Evolutionary conservation across 1,140 invertebrate species (phyloP).

Genomic region (Augochlora pura): DNA sequence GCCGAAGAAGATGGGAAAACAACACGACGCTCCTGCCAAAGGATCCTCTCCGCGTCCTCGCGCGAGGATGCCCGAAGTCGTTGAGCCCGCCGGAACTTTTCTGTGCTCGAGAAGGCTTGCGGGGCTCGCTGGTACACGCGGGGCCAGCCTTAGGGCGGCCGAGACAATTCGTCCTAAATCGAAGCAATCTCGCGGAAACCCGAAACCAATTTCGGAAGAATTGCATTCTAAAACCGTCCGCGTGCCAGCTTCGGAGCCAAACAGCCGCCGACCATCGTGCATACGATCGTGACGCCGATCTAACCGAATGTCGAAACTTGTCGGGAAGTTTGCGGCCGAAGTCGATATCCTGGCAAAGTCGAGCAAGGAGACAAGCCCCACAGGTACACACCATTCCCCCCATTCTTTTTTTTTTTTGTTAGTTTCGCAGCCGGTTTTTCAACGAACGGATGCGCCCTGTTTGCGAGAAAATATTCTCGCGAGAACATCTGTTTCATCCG

Average conservation of each 20-base stretch:
- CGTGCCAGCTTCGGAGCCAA: conserved; percentile 59
- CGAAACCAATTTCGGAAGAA: conserved; percentile 75
- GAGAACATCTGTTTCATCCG: no score
- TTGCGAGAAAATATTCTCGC: no score
- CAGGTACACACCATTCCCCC: background rate
- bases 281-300: conserved; percentile 25
- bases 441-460: no score
- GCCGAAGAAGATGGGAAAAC: background rate
- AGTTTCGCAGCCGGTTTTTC: no score
- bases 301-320: conserved; percentile 32
- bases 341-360: conserved; percentile 39
- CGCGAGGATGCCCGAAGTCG: conserved; percentile 39
- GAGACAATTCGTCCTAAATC: conserved; percentile 66
- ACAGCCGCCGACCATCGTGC: conserved; percentile 44
- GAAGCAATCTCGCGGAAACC: conserved; percentile 70
- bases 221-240: conserved; percentile 73
- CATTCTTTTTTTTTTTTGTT: background rate
- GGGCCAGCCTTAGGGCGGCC: conserved; percentile 30
- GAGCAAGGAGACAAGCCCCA: conserved; percentile 1
- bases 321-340: conserved; percentile 18
- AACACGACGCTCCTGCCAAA: conserved; percentile 5
- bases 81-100: conserved; percentile 20
- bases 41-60: background rate
- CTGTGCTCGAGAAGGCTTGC: background rate
- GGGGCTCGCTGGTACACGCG: background rate